Percentiles rank a stretch among this genome's conserved stretches.
phyloP scores from a whole-genome alignment of 2,113 vertebrate genomes.

The Scopus umbretta region DNA sequence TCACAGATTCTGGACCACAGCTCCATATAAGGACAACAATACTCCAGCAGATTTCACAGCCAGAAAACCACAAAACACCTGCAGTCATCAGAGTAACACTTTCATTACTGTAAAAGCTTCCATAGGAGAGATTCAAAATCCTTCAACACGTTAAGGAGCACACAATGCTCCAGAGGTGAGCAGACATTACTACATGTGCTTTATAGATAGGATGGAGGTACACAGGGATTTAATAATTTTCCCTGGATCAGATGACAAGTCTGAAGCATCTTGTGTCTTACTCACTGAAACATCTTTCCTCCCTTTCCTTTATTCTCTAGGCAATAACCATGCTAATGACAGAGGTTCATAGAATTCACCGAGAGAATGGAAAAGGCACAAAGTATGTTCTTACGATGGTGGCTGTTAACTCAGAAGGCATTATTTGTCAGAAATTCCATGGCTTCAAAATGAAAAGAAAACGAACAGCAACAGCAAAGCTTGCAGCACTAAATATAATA shows the following conservation, averaged over 20 bases:
- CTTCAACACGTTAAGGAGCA: neutral
- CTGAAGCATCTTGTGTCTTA: neutral
- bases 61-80: neutral
- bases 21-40: neutral
- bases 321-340: neutral
- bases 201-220: neutral
- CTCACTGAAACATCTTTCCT: neutral
- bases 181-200: neutral
- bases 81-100: neutral
- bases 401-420: neutral
- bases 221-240: neutral
- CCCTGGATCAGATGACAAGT: neutral
- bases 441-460: neutral
- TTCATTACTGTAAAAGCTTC: neutral
- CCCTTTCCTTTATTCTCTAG: neutral
- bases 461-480: conserved; percentile 29
- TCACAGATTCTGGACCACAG: neutral
- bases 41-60: neutral
- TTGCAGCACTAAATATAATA: conserved; percentile 49
- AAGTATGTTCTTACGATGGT: neutral
- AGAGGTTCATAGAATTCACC: neutral
- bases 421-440: neutral
- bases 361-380: neutral
- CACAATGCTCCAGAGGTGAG: neutral
- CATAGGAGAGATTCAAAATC: neutral